phyloP scores from a whole-genome alignment of 2,797 vertebrate species.

The Eulemur mongoz region DNA sequence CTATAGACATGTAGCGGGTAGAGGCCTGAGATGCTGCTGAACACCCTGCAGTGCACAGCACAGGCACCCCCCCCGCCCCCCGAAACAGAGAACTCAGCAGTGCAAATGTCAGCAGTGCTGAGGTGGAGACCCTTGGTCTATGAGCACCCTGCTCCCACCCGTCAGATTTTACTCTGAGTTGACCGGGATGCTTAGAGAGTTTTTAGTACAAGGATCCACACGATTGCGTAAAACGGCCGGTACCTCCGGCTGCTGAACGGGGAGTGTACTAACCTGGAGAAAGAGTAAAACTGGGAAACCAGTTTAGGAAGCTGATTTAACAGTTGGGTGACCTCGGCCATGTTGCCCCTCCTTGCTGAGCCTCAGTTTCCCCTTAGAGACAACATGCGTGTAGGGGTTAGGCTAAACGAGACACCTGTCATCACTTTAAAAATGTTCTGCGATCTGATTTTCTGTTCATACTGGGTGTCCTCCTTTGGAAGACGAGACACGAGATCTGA shows the following conservation, averaged over 20 bases:
- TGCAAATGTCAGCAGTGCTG: accelerated
- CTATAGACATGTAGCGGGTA: accelerated
- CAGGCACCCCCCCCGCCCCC: accelerated
- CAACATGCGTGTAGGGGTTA: background rate
- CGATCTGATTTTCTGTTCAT: background rate
- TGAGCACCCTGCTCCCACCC: accelerated
- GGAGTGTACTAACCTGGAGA: background rate
- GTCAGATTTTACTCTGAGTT: background rate
- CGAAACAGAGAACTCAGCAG: too few relatives aligned
- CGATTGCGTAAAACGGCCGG: background rate
- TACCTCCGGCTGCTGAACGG: background rate
- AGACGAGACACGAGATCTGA: background rate
- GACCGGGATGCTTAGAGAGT: background rate
- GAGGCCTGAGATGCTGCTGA: background rate
- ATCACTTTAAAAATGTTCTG: background rate
- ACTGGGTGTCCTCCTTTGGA: background rate
- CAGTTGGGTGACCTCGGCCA: background rate
- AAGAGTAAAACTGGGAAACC: background rate
- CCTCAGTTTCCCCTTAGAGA: background rate
- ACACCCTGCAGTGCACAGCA: too few relatives aligned
- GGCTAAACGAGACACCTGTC: background rate
- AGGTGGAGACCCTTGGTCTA: background rate
- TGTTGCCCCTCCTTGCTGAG: background rate
- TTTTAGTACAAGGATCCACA: background rate
- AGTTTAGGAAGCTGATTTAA: background rate